Evolutionary conservation across 2,113 vertebrate genomes (phyloP).

Genomic region (Dipodomys spectabilis): DNA sequence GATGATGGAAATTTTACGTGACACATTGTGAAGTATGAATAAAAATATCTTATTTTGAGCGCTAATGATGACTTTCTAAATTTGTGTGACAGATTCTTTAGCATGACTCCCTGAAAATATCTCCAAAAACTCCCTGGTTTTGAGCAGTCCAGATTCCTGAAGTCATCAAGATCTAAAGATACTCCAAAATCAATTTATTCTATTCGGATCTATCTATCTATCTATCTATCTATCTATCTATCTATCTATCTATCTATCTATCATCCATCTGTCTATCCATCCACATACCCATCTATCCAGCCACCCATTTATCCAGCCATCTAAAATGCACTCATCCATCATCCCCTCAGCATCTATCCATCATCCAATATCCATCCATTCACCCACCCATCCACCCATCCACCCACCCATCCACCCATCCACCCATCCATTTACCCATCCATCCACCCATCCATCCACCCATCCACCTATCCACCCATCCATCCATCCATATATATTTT

Average conservation of each 20-base stretch:
- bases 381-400: no score
- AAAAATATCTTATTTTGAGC: neutral
- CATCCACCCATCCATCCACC: no score
- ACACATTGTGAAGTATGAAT: neutral
- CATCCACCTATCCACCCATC: no score
- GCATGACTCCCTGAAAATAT: slow-evolving; percentile 18
- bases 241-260: neutral
- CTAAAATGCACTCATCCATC: neutral
- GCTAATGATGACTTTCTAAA: neutral
- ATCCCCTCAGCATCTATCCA: neutral
- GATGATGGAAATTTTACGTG: neutral
- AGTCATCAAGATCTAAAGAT: neutral
- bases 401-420: no score
- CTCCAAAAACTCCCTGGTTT: neutral
- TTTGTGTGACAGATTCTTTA: neutral
- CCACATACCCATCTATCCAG: neutral
- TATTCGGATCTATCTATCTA: neutral
- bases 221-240: neutral
- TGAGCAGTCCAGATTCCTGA: neutral
- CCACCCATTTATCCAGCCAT: neutral
- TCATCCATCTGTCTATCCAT: no score
- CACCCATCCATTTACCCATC: neutral
- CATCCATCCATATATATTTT: no score
- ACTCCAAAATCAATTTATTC: neutral
- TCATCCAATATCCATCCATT: neutral